A percentile compares a stretch with the other conserved stretches of the same genome.
These are phyloP conservation scores for Pogona vitticeps DNA, from an alignment of 2,113 vertebrate species.

Conservation along the genomic window DNA sequence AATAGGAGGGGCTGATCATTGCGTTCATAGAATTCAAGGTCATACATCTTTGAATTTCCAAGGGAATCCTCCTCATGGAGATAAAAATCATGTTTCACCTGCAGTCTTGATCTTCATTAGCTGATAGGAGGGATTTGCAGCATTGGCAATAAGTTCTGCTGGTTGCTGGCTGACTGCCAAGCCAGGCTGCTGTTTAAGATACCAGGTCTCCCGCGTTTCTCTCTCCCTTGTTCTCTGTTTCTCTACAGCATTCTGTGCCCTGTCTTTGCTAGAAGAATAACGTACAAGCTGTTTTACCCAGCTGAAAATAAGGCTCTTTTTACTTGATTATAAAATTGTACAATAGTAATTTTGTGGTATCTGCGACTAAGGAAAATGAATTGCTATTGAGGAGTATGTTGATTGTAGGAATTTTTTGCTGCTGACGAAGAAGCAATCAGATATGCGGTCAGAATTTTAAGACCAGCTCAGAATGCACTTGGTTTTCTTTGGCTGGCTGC, in stretches of 20 bases:
- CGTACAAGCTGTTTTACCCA: conserved; percentile 52
- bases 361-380: conserved; percentile 71
- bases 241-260: conserved; percentile 41
- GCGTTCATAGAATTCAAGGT: conserved; percentile 63
- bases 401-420: conserved; percentile 67
- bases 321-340: conserved; percentile 24
- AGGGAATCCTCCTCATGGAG: conserved; percentile 29
- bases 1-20: background rate
- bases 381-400: conserved; percentile 78
- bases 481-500: conserved; percentile 52
- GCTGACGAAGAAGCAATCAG: conserved; percentile 64
- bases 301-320: conserved; percentile 38
- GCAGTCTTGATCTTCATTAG: conserved; percentile 70
- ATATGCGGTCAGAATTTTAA: conserved; percentile 69
- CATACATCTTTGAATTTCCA: conserved; percentile 34
- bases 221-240: conserved; percentile 21
- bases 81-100: conserved; percentile 65
- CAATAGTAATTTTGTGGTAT: conserved; percentile 56
- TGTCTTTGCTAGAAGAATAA: conserved; percentile 7
- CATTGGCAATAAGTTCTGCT: conserved; percentile 75
- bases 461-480: conserved; percentile 43
- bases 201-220: conserved; percentile 44
- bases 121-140: conserved; percentile 73
- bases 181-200: conserved; percentile 60
- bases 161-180: conserved; percentile 77